Base-by-base conservation (phyloP, 1,140 invertebrate genomes). In the Drosophila parabipectinata region DNA sequence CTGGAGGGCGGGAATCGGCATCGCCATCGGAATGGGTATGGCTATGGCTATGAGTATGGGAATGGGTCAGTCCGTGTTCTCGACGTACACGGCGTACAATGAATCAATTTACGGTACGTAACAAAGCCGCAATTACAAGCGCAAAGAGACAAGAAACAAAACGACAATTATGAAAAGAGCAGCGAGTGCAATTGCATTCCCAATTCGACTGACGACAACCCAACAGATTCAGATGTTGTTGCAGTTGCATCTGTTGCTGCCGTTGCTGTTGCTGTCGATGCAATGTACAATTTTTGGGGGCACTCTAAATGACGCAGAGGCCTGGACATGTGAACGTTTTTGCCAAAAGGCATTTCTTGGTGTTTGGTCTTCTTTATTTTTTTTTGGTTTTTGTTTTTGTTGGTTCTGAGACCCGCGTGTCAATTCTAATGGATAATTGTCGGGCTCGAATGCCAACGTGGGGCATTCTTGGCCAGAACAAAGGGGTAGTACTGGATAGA, bases 21-120 rank as follows among this genome's bases (percentile, higher is more conserved):
- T 10, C 18, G 55, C 0, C 26, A 26, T 28, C 26, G 26, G 26
- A 28, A 28, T 28, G 15, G 51, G 7, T 28, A 28, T 34, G 28
- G 39, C n/a, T 6, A 45, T 4, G 24, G 28, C 8, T 2, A 21
- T 30, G 15, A 21, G 9, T 0, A 24, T 39, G 64, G 56, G 54
- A 44, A 44, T 44, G 26, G 51, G 68, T 61, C 69, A 67, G 58
- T 74, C 50, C 68, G 50, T 37, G 34, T 76, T 73, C 67, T 69
- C 51, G 32, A 71, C 50, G 77, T 28, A 7, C 80, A 72, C 64
- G 71, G 75, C 75, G 69, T 77, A 85, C 82, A 87, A 87, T 87
- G 83, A 87, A 87, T 87, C 83, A 87, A 87, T 87, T 87, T 87
- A 87, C 83, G 79, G 81, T 77, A 87, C 83, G 83, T 88, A 87